A percentile compares a stretch with the other conserved stretches of the same genome.
phyloP scores from a whole-genome alignment of 2,113 vertebrate species.

The Entomyzon cyanotis region DNA sequence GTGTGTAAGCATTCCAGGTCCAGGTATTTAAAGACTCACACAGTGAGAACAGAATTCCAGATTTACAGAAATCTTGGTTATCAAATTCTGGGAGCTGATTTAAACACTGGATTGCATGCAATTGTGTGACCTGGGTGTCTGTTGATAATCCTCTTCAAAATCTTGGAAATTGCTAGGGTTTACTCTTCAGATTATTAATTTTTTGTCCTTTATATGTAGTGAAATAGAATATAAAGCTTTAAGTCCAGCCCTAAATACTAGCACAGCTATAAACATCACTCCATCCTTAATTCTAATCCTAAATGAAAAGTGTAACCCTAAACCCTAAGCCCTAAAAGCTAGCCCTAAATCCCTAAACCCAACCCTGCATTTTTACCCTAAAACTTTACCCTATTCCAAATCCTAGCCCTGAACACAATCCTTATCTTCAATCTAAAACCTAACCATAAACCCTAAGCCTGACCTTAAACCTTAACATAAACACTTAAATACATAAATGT shows the following conservation, averaged over 20 bases:
- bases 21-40: neutral
- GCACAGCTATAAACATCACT: neutral
- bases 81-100: neutral
- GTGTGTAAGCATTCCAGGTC: neutral
- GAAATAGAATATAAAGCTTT: neutral
- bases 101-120: neutral
- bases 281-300: neutral
- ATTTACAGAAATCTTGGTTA: neutral
- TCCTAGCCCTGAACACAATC: neutral
- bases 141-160: neutral
- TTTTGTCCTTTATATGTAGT: neutral
- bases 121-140: rapidly evolving
- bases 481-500: neutral
- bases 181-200: neutral
- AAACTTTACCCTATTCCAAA: neutral
- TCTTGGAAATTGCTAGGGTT: neutral
- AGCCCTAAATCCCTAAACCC: neutral
- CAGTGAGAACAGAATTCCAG: neutral
- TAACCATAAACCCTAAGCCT: neutral
- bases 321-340: neutral
- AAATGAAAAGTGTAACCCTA: neutral
- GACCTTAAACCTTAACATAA: neutral
- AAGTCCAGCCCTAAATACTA: neutral
- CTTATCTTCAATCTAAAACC: neutral
- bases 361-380: neutral